Conservation (phyloP, 2,113 vertebrate genomes). For the Ovibos moschatus region DNA sequence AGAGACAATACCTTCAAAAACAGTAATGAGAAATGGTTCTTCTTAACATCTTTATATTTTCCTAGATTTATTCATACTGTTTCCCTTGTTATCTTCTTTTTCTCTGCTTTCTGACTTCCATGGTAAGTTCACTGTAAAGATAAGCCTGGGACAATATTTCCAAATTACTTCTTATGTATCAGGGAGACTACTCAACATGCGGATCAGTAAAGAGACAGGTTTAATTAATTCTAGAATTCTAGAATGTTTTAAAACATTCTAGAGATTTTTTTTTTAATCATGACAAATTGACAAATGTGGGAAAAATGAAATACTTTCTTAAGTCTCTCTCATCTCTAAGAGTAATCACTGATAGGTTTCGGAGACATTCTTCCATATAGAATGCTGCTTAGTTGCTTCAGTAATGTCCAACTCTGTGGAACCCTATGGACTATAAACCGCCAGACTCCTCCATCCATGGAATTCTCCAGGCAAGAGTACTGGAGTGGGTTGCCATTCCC, state of each 20-base stretch:
- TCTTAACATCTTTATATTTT: background rate
- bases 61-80: background rate
- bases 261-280: background rate
- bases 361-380: background rate
- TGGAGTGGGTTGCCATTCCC: background rate
- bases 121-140: background rate
- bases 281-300: background rate
- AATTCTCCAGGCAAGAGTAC: background rate
- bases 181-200: background rate
- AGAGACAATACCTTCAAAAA: background rate
- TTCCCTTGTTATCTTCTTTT: background rate
- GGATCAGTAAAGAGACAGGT: background rate
- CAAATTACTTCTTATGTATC: background rate
- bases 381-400: background rate
- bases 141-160: background rate
- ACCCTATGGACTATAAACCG: background rate
- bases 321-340: background rate
- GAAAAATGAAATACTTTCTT: background rate
- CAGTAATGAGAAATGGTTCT: background rate
- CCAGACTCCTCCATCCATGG: background rate
- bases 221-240: background rate
- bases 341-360: background rate
- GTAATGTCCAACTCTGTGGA: background rate
- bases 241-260: background rate
- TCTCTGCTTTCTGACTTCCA: background rate